Evolutionary conservation across 2,888 invertebrate species (phyloP).

Genomic region (Lithophane semibrunnea): DNA sequence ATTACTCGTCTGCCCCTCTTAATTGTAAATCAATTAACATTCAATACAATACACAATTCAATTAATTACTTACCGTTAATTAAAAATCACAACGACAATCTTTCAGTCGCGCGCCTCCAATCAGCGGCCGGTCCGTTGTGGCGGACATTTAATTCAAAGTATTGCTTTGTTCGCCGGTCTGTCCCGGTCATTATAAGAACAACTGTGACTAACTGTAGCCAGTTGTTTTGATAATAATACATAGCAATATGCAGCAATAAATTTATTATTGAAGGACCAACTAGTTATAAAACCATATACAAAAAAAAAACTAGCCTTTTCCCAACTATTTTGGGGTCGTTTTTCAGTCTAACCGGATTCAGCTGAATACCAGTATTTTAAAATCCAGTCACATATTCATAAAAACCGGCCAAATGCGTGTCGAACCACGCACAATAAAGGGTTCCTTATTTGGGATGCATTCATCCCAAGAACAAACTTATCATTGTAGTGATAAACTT

Average conservation of each 20-base stretch:
- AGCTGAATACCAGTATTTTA: too few species aligned
- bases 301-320: too few species aligned
- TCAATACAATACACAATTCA: slow-evolving; percentile 20
- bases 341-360: too few species aligned
- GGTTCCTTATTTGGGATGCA: too few species aligned
- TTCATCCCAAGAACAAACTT: too few species aligned
- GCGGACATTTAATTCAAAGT: slow-evolving; percentile 68
- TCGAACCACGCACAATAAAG: too few species aligned
- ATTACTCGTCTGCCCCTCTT: neutral
- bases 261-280: neutral
- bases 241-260: neutral
- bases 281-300: too few species aligned
- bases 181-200: slow-evolving; percentile 35
- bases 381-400: too few species aligned
- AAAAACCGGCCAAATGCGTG: too few species aligned
- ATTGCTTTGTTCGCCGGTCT: slow-evolving; percentile 62
- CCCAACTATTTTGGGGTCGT: too few species aligned
- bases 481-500: too few species aligned
- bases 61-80: slow-evolving; percentile 40
- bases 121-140: slow-evolving; percentile 53
- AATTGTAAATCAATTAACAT: slow-evolving; percentile 45
- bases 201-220: slow-evolving; percentile 21
- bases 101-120: slow-evolving; percentile 52
- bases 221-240: slow-evolving; percentile 22
- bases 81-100: slow-evolving; percentile 46